phyloP scores from a whole-genome alignment of 2,888 invertebrate genomes.

The Pandemis cinnamomeana region DNA sequence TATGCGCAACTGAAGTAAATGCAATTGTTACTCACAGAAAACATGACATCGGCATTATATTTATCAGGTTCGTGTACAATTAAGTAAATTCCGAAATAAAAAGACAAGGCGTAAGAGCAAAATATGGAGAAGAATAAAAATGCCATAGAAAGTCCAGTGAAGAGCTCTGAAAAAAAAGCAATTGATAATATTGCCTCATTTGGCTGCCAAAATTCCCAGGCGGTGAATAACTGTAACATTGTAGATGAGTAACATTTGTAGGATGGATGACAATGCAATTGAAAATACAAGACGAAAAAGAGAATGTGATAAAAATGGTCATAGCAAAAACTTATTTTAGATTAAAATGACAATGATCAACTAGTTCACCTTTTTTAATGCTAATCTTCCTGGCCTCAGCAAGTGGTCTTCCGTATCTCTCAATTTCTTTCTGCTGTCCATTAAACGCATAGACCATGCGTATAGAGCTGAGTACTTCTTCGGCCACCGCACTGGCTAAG shows the following conservation, averaged over 20 bases:
- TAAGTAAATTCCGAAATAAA: conserved; percentile 90
- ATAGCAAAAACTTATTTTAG: neutral
- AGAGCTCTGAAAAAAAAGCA: conserved; percentile 69
- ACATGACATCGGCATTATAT: conserved; percentile 87
- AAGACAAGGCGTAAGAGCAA: conserved; percentile 89
- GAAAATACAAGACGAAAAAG: too few relatives aligned
- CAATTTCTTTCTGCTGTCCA: conserved; percentile 87
- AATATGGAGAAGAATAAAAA: conserved; percentile 89
- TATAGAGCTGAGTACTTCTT: conserved; percentile 89
- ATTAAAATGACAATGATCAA: neutral
- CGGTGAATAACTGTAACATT: too few relatives aligned
- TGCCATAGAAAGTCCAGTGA: conserved; percentile 87
- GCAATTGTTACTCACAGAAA: conserved; percentile 81
- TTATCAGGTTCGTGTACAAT: conserved; percentile 83
- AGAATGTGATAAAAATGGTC: too few relatives aligned
- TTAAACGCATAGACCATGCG: conserved; percentile 91
- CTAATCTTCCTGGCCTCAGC: conserved; percentile 86
- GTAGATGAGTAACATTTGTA: too few relatives aligned
- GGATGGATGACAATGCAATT: too few relatives aligned
- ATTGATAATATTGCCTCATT: neutral
- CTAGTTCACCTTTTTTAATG: conserved; percentile 81
- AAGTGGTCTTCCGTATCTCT: conserved; percentile 86
- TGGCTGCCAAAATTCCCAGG: too few relatives aligned
- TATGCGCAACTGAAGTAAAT: too few relatives aligned
- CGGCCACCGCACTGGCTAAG: conserved; percentile 89